Base-by-base conservation (phyloP, 1,140 invertebrate species). In the Hycleus phaleratus region DNA sequence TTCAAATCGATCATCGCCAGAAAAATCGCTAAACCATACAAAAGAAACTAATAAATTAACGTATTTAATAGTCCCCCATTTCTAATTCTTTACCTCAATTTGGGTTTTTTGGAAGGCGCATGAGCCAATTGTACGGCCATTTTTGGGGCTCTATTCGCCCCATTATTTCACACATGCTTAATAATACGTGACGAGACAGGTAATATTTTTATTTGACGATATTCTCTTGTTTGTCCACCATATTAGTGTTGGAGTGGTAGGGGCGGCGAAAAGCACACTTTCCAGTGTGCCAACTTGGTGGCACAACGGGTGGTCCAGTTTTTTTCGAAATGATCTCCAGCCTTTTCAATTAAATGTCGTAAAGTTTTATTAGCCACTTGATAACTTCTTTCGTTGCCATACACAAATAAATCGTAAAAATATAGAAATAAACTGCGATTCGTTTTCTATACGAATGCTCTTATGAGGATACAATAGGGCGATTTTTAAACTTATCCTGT, bases 341-440 rank as follows among this genome's bases (percentile, higher is more conserved):
- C 32, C 7, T 32, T 32, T 47, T 11, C 46, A 47, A 47, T 47
- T 47, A 47, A 12, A 25, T n/a, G 46, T 47, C 46, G 46, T 47
- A 47, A 47, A 47, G 18, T 47, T 47, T 47, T 47, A 26, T 26
- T 26, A 26, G 46, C 46, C 46, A 47, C 46, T 47, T 47, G 32
- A 32, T 32, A 5, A 5, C 7, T 32, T 4, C 7, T 32, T 4
- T 32, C 7, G 32, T 32, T 32, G 32, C 7, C 7, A 7, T 32
- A 5, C 32, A 32, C 32, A 32, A 32, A 32, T 32, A 32, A 4
- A 7, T 32, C 32, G 4, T 32, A 32, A 32, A 32, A 47, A 25
- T 47, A 26, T 2, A 10, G 18, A 47, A 47, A 18, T 47, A 25
- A 18, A 32, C 7, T 32, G 0, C 18, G 18, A 18, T 18, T 18